Evolutionary conservation across 2,113 vertebrate genomes (phyloP), one percentile per base, ranked within the genome.

Genomic region (Boulengeromyrus knoepffleri): DNA sequence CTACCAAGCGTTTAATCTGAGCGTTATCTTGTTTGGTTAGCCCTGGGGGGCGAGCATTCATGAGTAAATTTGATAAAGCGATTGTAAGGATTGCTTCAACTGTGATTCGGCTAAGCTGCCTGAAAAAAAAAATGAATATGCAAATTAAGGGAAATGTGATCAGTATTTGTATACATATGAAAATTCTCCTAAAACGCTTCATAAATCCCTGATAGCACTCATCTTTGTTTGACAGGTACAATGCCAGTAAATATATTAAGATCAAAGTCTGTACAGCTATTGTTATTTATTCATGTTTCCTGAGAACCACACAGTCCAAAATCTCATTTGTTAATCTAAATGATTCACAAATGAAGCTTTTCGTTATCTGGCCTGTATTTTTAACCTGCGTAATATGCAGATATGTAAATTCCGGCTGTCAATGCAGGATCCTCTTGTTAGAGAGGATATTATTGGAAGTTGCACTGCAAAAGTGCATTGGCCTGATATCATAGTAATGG

Each of bases 51-150:
- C 91, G 92, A 93, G 93, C 91, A 92, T 91, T 88, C 93, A 92
- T 92, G 58, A 89, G 93, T 92, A 94, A 94, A 95, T 92, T 93
- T 62, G 93, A 93, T 90, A 93, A 90, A 91, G 70, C 89, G 92
- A 91, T 17, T 88, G 50, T 88, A 52, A 90, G 89, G 87, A 88
- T 80, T 3, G 89, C 90, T 92, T 90, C 88, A 90, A 91, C 90
- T 89, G 88, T 90, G 7, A 86, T 77, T 70, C 62, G 36, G 31
- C 70, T 88, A 66, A 62, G 87, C 87, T 66, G 56, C 19, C 12
- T 46, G 10, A 45, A 58, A 53, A 88, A 88, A 85, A 31, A 87
- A 66, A 88, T 66, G 24, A 66, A 88, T 45, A 88, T 66, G 52
- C 56, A 46, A 88, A 88, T 88, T 56, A 88, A 62, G 87, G 39